A percentile compares a stretch with the other conserved stretches of the same genome.
Conservation (phyloP, 1,140 invertebrate genomes). For the Aphelenchoides fujianensis region DNA sequence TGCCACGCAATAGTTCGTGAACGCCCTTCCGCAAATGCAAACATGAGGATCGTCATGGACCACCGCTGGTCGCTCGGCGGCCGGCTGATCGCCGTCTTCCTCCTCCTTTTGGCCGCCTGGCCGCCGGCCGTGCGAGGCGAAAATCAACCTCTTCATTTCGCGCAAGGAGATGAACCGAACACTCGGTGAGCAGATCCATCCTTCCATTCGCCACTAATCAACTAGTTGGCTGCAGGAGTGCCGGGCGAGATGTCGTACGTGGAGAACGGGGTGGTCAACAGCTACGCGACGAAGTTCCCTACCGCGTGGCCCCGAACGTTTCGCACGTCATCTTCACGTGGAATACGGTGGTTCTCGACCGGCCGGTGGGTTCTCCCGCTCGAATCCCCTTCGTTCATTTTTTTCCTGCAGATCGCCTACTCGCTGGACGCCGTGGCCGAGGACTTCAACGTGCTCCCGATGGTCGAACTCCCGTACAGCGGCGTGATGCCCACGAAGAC, state of each 20-base stretch:
- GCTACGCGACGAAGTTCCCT: slow-evolving; percentile 57
- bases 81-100: too few relatives aligned
- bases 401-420: slow-evolving; percentile 46
- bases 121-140: too few relatives aligned
- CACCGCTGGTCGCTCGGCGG: too few relatives aligned
- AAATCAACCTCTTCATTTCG: slow-evolving; percentile 56
- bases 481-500: slow-evolving; percentile 44
- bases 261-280: slow-evolving; percentile 52
- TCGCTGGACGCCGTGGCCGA: slow-evolving; percentile 48
- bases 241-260: slow-evolving; percentile 57
- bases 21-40: too few relatives aligned
- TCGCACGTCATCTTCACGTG: slow-evolving; percentile 56
- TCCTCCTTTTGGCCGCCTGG: too few relatives aligned
- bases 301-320: slow-evolving; percentile 56
- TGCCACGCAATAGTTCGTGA: too few relatives aligned
- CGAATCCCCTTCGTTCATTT: slow-evolving; percentile 14
- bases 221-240: slow-evolving; percentile 40
- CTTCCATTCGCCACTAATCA: slow-evolving; percentile 20
- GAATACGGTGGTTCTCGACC: slow-evolving; percentile 24
- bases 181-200: slow-evolving; percentile 40
- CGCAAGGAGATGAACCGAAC: slow-evolving; percentile 58
- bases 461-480: slow-evolving; percentile 46
- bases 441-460: slow-evolving; percentile 55
- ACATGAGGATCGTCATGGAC: too few relatives aligned
- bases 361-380: slow-evolving; percentile 1